Evolutionary conservation across 2,113 vertebrate species (phyloP).

Genomic region (Perca fluviatilis): DNA sequence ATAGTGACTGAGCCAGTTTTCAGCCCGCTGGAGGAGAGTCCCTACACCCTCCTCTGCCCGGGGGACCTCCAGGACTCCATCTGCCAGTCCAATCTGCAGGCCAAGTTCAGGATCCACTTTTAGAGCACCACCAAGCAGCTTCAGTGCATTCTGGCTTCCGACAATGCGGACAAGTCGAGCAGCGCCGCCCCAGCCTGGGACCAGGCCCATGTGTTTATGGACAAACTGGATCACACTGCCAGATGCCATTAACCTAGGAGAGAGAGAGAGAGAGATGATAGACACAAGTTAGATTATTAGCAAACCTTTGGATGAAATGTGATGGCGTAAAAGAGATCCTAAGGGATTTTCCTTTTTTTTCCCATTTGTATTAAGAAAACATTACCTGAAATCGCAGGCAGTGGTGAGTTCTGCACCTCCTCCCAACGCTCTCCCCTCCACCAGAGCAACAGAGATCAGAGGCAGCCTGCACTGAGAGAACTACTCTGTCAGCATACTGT

Average conservation of each 20-base stretch:
- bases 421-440: constrained; percentile 93
- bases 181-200: constrained; percentile 95
- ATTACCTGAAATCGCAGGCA: constrained; percentile 96
- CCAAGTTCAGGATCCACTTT: constrained; percentile 84
- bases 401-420: constrained; percentile 95
- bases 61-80: constrained; percentile 80
- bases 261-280: constrained; percentile 14
- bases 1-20: constrained; percentile 86
- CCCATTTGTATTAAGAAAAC: background rate
- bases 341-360: background rate
- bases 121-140: constrained; percentile 85
- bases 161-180: constrained; percentile 87
- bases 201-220: constrained; percentile 95
- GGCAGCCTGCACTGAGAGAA: constrained; percentile 87
- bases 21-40: constrained; percentile 77
- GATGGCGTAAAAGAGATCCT: background rate
- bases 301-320: background rate
- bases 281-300: background rate
- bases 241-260: constrained; percentile 89
- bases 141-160: constrained; percentile 87
- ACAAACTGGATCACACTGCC: constrained; percentile 94
- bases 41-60: constrained; percentile 46
- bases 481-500: constrained; percentile 39
- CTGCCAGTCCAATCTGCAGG: constrained; percentile 85
- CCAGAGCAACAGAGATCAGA: constrained; percentile 92